Evolutionary conservation across 1,140 invertebrate genomes (phyloP).

Genomic region (Pseudomyrmex cubaensis): DNA sequence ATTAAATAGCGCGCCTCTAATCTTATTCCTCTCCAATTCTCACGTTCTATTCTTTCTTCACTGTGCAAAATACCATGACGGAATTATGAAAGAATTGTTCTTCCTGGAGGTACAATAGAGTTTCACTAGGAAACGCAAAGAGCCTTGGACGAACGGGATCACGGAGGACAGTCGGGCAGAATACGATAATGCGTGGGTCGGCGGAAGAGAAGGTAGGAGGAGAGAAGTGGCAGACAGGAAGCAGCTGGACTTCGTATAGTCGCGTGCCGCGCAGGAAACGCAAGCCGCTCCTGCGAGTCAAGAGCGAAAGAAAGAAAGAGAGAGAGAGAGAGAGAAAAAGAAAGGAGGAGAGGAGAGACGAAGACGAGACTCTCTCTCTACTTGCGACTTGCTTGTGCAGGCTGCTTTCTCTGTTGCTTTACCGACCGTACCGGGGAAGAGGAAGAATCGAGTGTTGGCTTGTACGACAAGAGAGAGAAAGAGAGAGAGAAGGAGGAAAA

Average conservation of each 20-base stretch:
- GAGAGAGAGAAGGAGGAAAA: constrained; percentile 19
- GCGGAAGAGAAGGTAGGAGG: constrained; percentile 34
- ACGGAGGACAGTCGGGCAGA: constrained; percentile 35
- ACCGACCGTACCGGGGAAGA: constrained; percentile 50
- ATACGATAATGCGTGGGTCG: constrained; percentile 60
- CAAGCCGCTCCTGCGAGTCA: constrained; percentile 39
- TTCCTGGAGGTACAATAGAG: constrained; percentile 30
- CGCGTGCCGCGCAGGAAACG: constrained; percentile 74
- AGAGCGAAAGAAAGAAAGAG: background rate
- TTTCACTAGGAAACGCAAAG: constrained; percentile 1
- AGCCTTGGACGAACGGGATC: constrained; percentile 1
- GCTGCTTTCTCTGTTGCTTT: constrained; percentile 38
- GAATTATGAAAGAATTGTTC: constrained; percentile 43
- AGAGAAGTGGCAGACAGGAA: constrained; percentile 70
- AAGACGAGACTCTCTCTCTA: constrained; percentile 10
- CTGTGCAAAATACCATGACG: constrained; percentile 42
- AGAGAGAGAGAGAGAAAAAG: background rate
- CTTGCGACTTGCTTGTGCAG: constrained; percentile 31
- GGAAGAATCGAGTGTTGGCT: constrained; percentile 62
- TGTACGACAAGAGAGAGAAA: constrained; percentile 26
- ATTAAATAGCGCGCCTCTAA: background rate
- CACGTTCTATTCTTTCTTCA: constrained; percentile 5
- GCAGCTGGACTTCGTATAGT: constrained; percentile 71
- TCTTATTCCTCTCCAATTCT: background rate
- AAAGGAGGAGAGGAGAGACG: background rate